A percentile compares a stretch with the other conserved stretches of the same genome.
Conservation (phyloP, 2,797 vertebrate genomes). For the Arnoldichthys spilopterus region DNA sequence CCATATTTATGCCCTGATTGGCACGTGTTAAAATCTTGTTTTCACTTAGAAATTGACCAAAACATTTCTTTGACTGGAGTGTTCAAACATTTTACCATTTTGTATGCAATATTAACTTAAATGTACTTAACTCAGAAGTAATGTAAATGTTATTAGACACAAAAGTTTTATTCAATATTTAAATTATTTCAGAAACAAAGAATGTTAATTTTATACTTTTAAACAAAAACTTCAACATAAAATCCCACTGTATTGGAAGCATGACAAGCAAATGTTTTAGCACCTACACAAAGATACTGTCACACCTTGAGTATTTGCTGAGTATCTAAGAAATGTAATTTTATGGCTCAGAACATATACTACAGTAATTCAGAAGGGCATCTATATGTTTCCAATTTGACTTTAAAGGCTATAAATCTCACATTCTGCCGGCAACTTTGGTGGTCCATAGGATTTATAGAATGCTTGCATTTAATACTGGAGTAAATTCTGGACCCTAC, state of each 20-base stretch:
- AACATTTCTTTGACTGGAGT: no score
- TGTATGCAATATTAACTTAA: no score
- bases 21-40: no score
- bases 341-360: constrained; percentile 45
- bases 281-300: constrained; percentile 1
- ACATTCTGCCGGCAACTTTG: constrained; percentile 46
- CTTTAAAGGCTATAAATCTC: constrained; percentile 51
- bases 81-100: no score
- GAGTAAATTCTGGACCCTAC: constrained; percentile 28
- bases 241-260: background rate
- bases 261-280: background rate
- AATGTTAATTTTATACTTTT: no score
- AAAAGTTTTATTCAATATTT: no score
- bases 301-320: background rate
- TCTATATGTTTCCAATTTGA: constrained; percentile 48
- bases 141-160: no score
- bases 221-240: background rate
- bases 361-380: constrained; percentile 19
- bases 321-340: constrained; percentile 28
- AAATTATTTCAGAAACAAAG: no score
- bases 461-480: constrained; percentile 44
- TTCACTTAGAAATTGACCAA: no score
- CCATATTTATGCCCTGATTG: no score
- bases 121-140: no score
- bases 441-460: constrained; percentile 59